Percentiles rank a stretch among this genome's conserved stretches.
phyloP scores from a whole-genome alignment of 1,140 invertebrate genomes.

The Andrena cerasifolii region DNA sequence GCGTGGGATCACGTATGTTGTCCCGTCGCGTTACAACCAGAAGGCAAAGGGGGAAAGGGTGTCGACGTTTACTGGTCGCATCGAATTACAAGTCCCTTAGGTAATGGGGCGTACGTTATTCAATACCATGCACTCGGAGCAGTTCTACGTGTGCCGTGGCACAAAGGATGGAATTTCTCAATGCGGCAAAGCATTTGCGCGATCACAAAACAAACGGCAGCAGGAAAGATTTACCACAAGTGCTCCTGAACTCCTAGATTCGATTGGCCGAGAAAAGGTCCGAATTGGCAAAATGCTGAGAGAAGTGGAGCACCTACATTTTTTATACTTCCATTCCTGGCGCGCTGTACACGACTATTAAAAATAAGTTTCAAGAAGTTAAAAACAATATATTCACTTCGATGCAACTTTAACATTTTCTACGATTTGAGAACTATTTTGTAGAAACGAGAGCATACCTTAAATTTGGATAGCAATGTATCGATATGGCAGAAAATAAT shows the following conservation, averaged over 20 bases:
- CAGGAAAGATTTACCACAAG: background rate
- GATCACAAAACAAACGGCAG: background rate
- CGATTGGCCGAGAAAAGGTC: too few species aligned
- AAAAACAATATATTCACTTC: too few species aligned
- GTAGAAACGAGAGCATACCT: too few species aligned
- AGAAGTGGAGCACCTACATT: too few species aligned
- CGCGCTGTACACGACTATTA: too few species aligned
- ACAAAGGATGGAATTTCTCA: constrained; percentile 34
- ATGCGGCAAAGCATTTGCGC: constrained; percentile 11
- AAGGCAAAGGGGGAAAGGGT: constrained; percentile 48
- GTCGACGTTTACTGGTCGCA: constrained; percentile 65
- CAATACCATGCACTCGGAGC: constrained; percentile 53
- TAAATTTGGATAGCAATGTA: too few species aligned
- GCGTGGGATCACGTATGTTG: constrained; percentile 65
- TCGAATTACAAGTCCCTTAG: constrained; percentile 68
- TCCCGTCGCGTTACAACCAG: constrained; percentile 47
- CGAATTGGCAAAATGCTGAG: too few species aligned
- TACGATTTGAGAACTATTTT: too few species aligned
- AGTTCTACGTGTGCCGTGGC: constrained; percentile 3
- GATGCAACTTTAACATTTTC: too few species aligned
- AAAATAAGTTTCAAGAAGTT: too few species aligned
- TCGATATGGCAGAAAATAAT: too few species aligned
- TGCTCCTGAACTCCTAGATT: background rate
- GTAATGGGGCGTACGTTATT: constrained; percentile 68
- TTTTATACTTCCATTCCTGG: too few species aligned